phyloP scores from a whole-genome alignment of 2,113 vertebrate genomes.

The Leuciscus idus region DNA sequence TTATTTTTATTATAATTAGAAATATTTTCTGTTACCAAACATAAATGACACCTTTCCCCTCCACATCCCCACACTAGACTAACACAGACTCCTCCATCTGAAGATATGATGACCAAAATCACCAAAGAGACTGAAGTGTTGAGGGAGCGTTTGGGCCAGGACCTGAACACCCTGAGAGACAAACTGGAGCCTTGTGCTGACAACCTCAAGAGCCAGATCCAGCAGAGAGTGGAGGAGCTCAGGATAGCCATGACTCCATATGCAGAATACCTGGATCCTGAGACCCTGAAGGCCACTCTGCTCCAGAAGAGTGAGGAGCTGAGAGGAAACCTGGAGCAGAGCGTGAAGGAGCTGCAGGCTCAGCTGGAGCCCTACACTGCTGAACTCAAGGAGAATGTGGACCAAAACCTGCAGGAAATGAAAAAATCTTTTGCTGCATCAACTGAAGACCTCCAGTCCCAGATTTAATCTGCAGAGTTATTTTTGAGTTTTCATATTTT shows the following conservation, averaged over 20 bases:
- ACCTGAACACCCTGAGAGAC: too few species aligned
- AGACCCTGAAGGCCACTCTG: constrained; percentile 57
- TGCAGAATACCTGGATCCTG: constrained; percentile 60
- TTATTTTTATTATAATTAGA: neutral
- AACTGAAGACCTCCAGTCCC: constrained; percentile 61
- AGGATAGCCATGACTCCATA: constrained; percentile 63
- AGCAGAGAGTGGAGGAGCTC: constrained; percentile 78
- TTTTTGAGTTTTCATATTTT: neutral
- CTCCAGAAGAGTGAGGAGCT: constrained; percentile 64
- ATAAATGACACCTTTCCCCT: neutral
- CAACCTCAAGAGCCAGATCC: constrained; percentile 77
- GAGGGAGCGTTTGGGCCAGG: too few species aligned
- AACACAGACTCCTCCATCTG: too few species aligned
- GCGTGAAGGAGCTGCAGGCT: constrained; percentile 57
- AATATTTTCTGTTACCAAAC: neutral
- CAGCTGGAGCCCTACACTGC: constrained; percentile 62
- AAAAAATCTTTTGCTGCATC: constrained; percentile 67
- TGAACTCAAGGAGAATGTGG: constrained; percentile 65
- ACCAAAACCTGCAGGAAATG: constrained; percentile 67
- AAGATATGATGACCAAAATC: too few species aligned
- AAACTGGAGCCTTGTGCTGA: constrained; percentile 72
- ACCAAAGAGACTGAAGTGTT: too few species aligned
- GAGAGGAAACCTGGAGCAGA: constrained; percentile 53
- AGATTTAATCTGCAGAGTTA: constrained; percentile 39
- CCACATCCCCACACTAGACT: too few species aligned